These are phyloP conservation scores for Argya squamiceps DNA, from an alignment of 2,797 vertebrate species.

Conservation along the genomic window DNA sequence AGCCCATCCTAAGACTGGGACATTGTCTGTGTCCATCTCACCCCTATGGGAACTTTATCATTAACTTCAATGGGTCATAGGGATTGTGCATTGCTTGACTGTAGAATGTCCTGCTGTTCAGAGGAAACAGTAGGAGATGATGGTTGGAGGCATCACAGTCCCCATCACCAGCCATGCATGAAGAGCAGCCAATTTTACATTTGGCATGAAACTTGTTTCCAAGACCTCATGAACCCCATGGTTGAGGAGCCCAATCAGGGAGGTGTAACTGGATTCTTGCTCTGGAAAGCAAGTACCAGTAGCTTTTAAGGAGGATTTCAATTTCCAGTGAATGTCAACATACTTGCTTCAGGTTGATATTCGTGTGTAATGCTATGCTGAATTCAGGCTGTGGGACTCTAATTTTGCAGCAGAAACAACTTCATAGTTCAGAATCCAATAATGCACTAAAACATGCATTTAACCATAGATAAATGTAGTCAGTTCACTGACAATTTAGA, in stretches of 20 bases:
- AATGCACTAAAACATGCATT: neutral
- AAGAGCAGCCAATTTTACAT: slow-evolving; percentile 80
- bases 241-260: slow-evolving; percentile 78
- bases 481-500: neutral
- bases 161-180: slow-evolving; percentile 69
- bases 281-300: neutral
- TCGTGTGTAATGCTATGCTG: neutral
- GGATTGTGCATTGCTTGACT: neutral
- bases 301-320: neutral
- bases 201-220: slow-evolving; percentile 79
- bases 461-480: neutral
- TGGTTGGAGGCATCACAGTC: slow-evolving; percentile 77
- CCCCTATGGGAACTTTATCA: neutral
- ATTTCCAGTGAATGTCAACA: neutral
- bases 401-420: neutral
- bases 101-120: slow-evolving; percentile 26
- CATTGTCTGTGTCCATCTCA: neutral
- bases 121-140: slow-evolving; percentile 81
- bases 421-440: neutral
- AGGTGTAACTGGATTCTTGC: neutral
- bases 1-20: neutral
- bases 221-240: slow-evolving; percentile 76
- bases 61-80: neutral
- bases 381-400: neutral
- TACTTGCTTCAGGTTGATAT: neutral